Percentiles rank a stretch among this genome's conserved stretches.
phyloP scores from a whole-genome alignment of 2,113 vertebrate genomes.

The Amblyopsis rosae region DNA sequence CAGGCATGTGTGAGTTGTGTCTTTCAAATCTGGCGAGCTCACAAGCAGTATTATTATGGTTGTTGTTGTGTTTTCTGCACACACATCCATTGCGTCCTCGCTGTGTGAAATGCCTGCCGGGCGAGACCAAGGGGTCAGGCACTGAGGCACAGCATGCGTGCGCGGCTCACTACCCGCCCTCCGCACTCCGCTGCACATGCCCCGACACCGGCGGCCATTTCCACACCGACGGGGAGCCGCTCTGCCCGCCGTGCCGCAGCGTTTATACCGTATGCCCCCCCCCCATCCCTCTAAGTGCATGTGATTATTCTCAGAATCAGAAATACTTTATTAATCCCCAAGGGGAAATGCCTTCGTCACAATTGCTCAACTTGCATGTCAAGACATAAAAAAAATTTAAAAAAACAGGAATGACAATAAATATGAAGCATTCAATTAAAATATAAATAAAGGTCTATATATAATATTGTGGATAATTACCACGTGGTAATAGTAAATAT shows the following conservation, averaged over 20 bases:
- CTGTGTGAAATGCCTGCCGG: slow-evolving; percentile 69
- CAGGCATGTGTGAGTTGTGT: too few species aligned
- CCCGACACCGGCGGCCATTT: slow-evolving; percentile 69
- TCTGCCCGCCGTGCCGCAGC: slow-evolving; percentile 37
- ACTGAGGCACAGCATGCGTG: slow-evolving; percentile 68
- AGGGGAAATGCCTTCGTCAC: too few species aligned
- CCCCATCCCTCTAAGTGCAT: background rate
- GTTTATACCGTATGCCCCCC: slow-evolving; percentile 38
- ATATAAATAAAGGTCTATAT: too few species aligned
- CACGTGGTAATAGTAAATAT: too few species aligned
- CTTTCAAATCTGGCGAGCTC: too few species aligned
- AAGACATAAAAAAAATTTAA: too few species aligned
- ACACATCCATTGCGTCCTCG: slow-evolving; percentile 28
- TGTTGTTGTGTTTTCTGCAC: background rate
- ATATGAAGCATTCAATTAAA: too few species aligned
- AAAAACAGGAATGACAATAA: too few species aligned
- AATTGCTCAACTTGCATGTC: too few species aligned
- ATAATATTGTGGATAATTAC: too few species aligned
- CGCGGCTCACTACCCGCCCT: slow-evolving; percentile 73
- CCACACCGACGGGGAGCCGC: slow-evolving; percentile 56
- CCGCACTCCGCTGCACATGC: slow-evolving; percentile 65
- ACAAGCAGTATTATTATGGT: too few species aligned
- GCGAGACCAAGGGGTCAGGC: slow-evolving; percentile 70
- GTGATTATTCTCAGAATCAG: background rate
- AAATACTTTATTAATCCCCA: too few species aligned